Base-by-base conservation (phyloP, 2,113 vertebrate species). In the Toxostoma redivivum region DNA sequence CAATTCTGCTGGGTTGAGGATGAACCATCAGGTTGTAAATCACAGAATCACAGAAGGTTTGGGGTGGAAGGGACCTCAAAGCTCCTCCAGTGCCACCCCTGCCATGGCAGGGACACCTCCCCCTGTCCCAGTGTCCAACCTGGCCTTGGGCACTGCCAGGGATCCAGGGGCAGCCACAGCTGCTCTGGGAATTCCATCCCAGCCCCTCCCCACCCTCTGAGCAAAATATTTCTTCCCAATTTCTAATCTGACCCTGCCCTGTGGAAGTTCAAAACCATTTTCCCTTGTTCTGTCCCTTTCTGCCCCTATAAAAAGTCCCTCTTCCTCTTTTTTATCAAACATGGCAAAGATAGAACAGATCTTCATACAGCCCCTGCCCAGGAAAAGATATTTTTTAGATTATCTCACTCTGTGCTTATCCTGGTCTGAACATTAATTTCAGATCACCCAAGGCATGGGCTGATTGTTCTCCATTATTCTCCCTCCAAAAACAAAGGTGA, bases 41-140 rank as follows among this genome's bases (percentile, higher is more conserved):
- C 21, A 21, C 19, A 37, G 50, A 72, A 37, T 57, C 50, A 0
- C 8, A 2, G 22, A 28, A 4, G 6, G 18, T 6, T 44, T 57
- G 37, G 44, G 10, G 11, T 16, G 50, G 27, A 1, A 57, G 2
- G 18, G 22, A 21, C 12, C 8, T 33, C 0, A 50, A 28, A 65
- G 0, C 2, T 1, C 76, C 12, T 0, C 58, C 21, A 2, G 0
- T 11, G 0, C 40, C 65, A 47, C 7, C 40, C 28, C 56, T 9
- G 47, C 65, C 57, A 30, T 8, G 48, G 54, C 57, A 70, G 73
- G 56, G 76, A 64, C 76, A 25, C 21, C 30, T 88, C 0, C 74
- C 57, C 31, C 35, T 31, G 37, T 35, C 12, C 73, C 47, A 48
- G 3, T 24, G 47, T 53, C 84, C 57, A 64, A 0, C 35, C 66